Percentiles rank a stretch among this genome's conserved stretches.
Evolutionary conservation across 2,797 vertebrate genomes (phyloP).

Genomic region (Sphenopsis melanotis): DNA sequence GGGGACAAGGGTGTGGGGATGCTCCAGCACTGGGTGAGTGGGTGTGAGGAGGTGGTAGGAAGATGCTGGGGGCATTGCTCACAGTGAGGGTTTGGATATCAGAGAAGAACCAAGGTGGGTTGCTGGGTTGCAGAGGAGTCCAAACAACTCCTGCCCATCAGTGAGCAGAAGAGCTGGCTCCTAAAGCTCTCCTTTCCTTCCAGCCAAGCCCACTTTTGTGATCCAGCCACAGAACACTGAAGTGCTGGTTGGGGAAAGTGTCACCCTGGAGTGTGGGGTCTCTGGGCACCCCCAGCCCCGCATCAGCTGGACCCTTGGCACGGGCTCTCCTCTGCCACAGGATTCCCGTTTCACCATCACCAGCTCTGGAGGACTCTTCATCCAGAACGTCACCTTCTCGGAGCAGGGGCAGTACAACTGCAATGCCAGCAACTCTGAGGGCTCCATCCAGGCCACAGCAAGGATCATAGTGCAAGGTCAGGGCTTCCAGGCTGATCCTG

Average conservation of each 20-base stretch:
- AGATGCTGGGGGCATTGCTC: neutral
- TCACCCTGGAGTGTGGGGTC: conserved; percentile 75
- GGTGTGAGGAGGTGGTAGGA: neutral
- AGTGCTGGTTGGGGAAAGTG: conserved; percentile 69
- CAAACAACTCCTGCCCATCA: neutral
- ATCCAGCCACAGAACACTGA: conserved; percentile 76
- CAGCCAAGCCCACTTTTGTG: conserved; percentile 74
- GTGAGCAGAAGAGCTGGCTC: neutral
- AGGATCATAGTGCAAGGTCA: conserved; percentile 74
- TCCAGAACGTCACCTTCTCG: conserved; percentile 66
- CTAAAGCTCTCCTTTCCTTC: conserved; percentile 13
- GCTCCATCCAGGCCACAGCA: conserved; percentile 65
- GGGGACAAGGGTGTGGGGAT: rapidly evolving
- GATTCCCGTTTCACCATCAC: conserved; percentile 69
- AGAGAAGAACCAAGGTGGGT: neutral
- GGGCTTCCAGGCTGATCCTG: neutral
- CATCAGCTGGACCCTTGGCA: conserved; percentile 68
- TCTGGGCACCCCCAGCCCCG: conserved; percentile 69
- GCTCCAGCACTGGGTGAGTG: neutral
- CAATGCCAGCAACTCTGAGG: conserved; percentile 69
- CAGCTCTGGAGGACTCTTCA: conserved; percentile 69
- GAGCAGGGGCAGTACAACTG: conserved; percentile 73
- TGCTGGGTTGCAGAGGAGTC: neutral
- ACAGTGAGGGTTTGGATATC: neutral
- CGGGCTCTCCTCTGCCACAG: conserved; percentile 48